phyloP scores from a whole-genome alignment of 2,888 invertebrate genomes.

The Drosophila meridionalis region DNA sequence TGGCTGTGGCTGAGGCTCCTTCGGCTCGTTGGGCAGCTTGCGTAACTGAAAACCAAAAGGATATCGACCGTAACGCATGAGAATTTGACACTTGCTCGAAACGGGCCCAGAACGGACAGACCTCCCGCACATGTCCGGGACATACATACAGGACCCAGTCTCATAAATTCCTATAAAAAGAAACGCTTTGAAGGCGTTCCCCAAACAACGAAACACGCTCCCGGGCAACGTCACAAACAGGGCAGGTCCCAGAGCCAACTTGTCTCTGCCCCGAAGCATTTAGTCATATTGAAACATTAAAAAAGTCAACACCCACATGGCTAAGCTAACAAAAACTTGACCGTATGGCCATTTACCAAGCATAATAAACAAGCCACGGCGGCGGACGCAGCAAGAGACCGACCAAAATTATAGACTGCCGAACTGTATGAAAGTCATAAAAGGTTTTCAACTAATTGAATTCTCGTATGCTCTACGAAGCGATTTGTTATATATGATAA shows the following conservation, averaged over 20 bases:
- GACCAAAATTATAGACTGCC: slow-evolving; percentile 40
- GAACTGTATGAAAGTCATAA: slow-evolving; percentile 28
- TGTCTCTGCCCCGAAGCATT: slow-evolving; percentile 64
- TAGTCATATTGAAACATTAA: slow-evolving; percentile 82
- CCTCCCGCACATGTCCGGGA: slow-evolving; percentile 62
- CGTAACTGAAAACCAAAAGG: slow-evolving; percentile 79
- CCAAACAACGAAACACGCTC: slow-evolving; percentile 55
- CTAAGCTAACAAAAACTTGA: slow-evolving; percentile 64
- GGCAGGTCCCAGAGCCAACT: slow-evolving; percentile 52
- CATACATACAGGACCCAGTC: slow-evolving; percentile 19
- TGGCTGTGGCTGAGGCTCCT: slow-evolving; percentile 13
- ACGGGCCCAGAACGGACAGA: slow-evolving; percentile 6
- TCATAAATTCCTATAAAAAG: slow-evolving; percentile 52
- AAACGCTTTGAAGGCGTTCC: slow-evolving; percentile 43
- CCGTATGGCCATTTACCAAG: slow-evolving; percentile 58
- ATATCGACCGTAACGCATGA: slow-evolving; percentile 75
- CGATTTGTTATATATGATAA: not conserved
- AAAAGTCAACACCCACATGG: slow-evolving; percentile 80
- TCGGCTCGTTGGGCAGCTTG: slow-evolving; percentile 53
- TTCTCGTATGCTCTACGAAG: slow-evolving; percentile 36
- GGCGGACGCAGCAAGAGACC: slow-evolving; percentile 37
- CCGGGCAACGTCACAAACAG: slow-evolving; percentile 47
- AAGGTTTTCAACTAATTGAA: slow-evolving; percentile 30
- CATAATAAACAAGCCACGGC: slow-evolving; percentile 68
- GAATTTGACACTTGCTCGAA: slow-evolving; percentile 70